phyloP scores from a whole-genome alignment of 2,888 invertebrate genomes.

The Eupithecia subfuscata region DNA sequence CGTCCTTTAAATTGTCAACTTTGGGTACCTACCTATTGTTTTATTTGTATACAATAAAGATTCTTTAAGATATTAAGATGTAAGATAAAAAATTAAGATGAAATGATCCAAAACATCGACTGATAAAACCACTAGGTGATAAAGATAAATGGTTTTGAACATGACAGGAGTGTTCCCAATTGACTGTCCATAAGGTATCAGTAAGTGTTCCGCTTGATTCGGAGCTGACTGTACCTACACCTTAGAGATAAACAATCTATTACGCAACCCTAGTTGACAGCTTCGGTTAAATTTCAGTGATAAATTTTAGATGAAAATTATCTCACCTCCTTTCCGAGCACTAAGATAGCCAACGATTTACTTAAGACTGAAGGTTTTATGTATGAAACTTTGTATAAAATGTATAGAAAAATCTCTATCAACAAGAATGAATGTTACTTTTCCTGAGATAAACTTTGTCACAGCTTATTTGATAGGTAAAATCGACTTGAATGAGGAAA shows the following conservation, averaged over 20 bases:
- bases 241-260: neutral
- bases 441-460: neutral
- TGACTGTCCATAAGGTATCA: neutral
- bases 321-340: no score
- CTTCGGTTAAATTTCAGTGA: neutral
- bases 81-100: no score
- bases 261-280: slow-evolving; percentile 4
- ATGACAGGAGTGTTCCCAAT: neutral
- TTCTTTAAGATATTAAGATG: no score
- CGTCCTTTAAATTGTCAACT: no score
- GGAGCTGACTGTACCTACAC: neutral
- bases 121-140: no score
- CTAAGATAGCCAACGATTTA: neutral
- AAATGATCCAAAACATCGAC: no score
- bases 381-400: neutral
- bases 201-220: neutral
- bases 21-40: no score
- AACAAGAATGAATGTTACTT: neutral
- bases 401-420: neutral
- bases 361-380: neutral
- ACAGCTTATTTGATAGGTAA: neutral
- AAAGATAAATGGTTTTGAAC: neutral
- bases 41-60: no score
- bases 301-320: neutral
- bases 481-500: neutral